Conservation (phyloP, 2,113 vertebrate species). For the Gallinago paraguaiae region DNA sequence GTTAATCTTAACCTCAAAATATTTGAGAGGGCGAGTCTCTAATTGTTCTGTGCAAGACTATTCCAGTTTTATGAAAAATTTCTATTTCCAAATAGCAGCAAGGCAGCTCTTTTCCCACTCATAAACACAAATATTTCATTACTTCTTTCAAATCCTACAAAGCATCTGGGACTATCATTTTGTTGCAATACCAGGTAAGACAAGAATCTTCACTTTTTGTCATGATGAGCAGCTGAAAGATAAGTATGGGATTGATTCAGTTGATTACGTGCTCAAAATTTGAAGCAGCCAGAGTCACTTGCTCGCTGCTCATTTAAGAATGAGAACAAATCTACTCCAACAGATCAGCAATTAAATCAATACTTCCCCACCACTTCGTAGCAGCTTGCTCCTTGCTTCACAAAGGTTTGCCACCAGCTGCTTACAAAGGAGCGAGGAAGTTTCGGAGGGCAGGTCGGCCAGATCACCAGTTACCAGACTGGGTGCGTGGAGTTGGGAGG, state of each 20-base stretch:
- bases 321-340: neutral
- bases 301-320: neutral
- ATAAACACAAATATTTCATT: neutral
- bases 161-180: neutral
- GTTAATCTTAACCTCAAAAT: neutral
- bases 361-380: neutral
- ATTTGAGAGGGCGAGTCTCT: neutral
- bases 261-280: neutral
- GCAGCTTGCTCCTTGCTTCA: neutral
- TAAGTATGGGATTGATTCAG: neutral
- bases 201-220: neutral
- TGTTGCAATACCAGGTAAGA: neutral
- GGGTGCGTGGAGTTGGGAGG: neutral
- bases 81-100: neutral
- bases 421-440: neutral
- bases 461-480: neutral
- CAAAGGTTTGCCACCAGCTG: fast-evolving
- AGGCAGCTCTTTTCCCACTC: neutral
- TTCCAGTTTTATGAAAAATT: neutral
- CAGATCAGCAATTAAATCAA: neutral
- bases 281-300: neutral
- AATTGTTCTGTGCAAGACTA: neutral
- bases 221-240: neutral
- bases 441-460: neutral
- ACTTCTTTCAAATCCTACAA: neutral